Evolutionary conservation across 2,797 vertebrate species (phyloP).

Genomic region (Bovichtus variegatus): DNA sequence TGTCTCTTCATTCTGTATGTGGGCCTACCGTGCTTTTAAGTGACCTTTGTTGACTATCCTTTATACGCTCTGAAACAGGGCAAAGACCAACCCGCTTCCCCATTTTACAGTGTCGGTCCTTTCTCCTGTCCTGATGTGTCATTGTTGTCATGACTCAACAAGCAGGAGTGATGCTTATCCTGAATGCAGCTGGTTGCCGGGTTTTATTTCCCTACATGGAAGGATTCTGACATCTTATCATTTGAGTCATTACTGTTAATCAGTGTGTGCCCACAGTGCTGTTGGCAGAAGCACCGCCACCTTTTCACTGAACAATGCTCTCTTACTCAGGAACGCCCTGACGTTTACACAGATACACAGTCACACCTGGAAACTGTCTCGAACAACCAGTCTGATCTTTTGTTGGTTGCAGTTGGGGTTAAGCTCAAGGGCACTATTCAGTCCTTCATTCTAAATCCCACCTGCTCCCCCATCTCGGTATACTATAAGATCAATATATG

Average conservation of each 20-base stretch:
- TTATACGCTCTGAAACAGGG: background rate
- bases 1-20: background rate
- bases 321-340: no score
- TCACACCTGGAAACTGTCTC: no score
- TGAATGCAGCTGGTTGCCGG: slow-evolving; percentile 34
- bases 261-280: slow-evolving; percentile 6
- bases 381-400: no score
- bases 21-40: background rate
- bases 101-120: slow-evolving; percentile 23
- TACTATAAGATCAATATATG: background rate
- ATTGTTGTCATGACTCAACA: slow-evolving; percentile 63
- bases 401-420: no score
- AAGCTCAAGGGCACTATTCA: background rate
- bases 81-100: slow-evolving; percentile 32
- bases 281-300: slow-evolving; percentile 47
- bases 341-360: no score
- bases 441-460: background rate
- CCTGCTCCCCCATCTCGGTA: background rate
- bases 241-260: slow-evolving; percentile 60
- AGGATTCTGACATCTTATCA: slow-evolving; percentile 10
- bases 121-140: slow-evolving; percentile 35
- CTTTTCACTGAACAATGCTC: slow-evolving; percentile 34
- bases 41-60: background rate
- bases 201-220: slow-evolving; percentile 32
- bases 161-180: slow-evolving; percentile 11